phyloP scores from a whole-genome alignment of 1,140 invertebrate species.

The Drosophila bipectinata region DNA sequence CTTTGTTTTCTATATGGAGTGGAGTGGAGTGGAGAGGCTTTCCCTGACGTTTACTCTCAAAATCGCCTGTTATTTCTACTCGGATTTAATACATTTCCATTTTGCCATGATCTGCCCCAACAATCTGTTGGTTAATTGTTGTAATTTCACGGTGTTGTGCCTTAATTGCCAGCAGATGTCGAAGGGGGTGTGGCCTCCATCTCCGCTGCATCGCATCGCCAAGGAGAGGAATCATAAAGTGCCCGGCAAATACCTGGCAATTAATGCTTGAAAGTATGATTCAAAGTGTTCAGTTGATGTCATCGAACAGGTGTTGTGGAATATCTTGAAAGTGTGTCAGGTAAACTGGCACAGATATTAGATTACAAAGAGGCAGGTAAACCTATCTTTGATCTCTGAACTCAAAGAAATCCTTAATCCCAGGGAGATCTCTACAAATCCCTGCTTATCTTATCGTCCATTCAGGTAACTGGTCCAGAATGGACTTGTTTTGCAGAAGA shows the following conservation, averaged over 20 bases:
- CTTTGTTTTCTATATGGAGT: conserved; percentile 1
- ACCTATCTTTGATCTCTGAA: conserved; percentile 10
- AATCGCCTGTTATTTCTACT: too few relatives aligned
- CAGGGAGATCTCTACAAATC: conserved; percentile 8
- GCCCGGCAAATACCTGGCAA: conserved; percentile 21
- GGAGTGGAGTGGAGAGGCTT: background rate
- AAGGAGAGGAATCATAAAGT: conserved; percentile 3
- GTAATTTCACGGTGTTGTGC: conserved; percentile 59
- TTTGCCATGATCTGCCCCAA: conserved; percentile 68
- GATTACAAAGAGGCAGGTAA: background rate
- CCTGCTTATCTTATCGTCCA: conserved; percentile 22
- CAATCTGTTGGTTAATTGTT: conserved; percentile 75
- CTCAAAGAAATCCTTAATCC: background rate
- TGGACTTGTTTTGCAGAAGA: conserved; percentile 19
- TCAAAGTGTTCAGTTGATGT: conserved; percentile 22
- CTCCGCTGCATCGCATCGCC: background rate
- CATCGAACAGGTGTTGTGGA: conserved; percentile 33
- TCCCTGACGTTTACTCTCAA: background rate
- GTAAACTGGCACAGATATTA: background rate
- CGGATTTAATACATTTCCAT: conserved; percentile 66
- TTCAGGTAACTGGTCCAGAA: conserved; percentile 11
- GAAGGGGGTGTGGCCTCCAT: conserved; percentile 16
- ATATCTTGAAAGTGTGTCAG: conserved; percentile 28
- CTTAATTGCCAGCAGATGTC: conserved; percentile 37
- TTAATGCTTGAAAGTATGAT: conserved; percentile 14